These are phyloP conservation scores for Pterostichus niger DNA, from an alignment of 2,888 invertebrate species.

Conservation along the genomic window DNA sequence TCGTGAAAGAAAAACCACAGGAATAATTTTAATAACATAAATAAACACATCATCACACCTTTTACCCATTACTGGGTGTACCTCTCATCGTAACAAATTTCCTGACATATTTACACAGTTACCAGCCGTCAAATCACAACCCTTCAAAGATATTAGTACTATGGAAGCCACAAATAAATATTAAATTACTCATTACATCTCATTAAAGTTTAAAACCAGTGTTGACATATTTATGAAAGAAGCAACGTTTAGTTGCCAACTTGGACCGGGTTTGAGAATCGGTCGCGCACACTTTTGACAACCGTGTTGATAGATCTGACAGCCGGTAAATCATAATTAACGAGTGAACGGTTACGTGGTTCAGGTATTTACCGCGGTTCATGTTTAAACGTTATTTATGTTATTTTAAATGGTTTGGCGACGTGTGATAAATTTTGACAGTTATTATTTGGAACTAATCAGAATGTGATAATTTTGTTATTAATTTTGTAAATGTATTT, in stretches of 20 bases:
- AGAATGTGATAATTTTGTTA: neutral
- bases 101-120: no score
- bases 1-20: no score
- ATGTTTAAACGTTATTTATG: neutral
- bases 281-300: conserved; percentile 5
- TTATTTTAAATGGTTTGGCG: conserved; percentile 21
- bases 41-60: no score
- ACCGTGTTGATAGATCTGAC: conserved; percentile 23
- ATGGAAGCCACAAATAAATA: no score
- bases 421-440: neutral
- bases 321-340: conserved; percentile 28
- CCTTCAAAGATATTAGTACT: no score
- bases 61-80: no score
- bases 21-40: no score
- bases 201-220: neutral
- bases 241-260: neutral
- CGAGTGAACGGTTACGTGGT: neutral
- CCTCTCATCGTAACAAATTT: no score
- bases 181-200: no score
- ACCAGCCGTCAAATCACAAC: no score
- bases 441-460: conserved; percentile 16
- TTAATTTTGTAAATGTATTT: neutral
- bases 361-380: conserved; percentile 2
- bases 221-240: neutral
- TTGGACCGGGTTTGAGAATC: neutral